Conservation (phyloP, 2,113 vertebrate species). For the Oxygymnocypris stewartii region DNA sequence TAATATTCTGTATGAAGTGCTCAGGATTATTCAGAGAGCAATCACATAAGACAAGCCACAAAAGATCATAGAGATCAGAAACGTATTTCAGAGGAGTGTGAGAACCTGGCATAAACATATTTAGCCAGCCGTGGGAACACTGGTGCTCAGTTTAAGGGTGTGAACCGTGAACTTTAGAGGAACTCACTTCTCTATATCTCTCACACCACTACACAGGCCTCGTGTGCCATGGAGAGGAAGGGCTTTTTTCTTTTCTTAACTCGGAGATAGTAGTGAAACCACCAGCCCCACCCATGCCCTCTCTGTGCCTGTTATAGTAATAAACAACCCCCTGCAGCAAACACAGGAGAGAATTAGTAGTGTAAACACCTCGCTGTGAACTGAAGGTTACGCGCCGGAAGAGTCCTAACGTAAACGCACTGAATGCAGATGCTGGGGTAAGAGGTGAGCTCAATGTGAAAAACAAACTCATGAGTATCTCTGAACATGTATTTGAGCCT, state of each 20-base stretch:
- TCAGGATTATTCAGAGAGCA: neutral
- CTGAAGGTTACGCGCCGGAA: neutral
- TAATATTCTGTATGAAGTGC: neutral
- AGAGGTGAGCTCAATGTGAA: no score
- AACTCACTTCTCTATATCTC: constrained; percentile 29
- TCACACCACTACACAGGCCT: constrained; percentile 22
- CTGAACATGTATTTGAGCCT: neutral
- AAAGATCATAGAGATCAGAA: neutral
- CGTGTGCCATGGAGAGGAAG: constrained; percentile 32
- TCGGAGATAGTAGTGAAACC: constrained; percentile 43
- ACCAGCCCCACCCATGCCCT: constrained; percentile 46
- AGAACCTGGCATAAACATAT: constrained; percentile 40
- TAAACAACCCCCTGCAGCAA: neutral
- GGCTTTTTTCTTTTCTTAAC: constrained; percentile 31
- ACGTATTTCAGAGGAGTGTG: constrained; percentile 37
- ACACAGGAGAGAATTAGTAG: constrained; percentile 8
- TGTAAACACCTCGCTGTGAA: constrained; percentile 19
- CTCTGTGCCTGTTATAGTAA: constrained; percentile 14
- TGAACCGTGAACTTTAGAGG: constrained; percentile 40
- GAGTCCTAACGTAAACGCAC: neutral
- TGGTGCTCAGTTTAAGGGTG: constrained; percentile 44
- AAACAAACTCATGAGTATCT: neutral
- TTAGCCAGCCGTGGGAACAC: constrained; percentile 44
- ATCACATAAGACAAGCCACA: neutral
- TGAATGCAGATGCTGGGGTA: no score